Evolutionary conservation across 1,140 invertebrate genomes (phyloP).

Genomic region (Bombus superbus): DNA sequence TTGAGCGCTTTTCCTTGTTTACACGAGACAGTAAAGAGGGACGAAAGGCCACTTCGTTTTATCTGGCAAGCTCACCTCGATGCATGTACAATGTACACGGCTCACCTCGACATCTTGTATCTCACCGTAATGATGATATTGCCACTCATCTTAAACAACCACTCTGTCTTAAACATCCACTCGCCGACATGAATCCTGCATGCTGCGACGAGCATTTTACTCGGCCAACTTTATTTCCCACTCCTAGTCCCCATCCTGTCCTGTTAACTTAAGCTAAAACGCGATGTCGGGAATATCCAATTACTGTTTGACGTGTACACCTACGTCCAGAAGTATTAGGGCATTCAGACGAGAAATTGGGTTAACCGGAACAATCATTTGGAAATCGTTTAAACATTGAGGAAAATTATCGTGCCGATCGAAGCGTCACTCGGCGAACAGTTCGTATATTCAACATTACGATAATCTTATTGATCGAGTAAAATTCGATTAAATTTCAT

Average conservation of each 20-base stretch:
- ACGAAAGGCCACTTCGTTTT: not conserved
- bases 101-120: not conserved
- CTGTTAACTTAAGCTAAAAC: not conserved
- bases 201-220: not conserved
- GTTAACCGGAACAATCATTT: not conserved
- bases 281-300: not conserved
- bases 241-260: not conserved
- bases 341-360: not conserved
- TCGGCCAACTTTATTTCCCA: not conserved
- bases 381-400: not conserved
- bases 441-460: not conserved
- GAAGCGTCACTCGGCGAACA: no score
- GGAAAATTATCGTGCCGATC: no score
- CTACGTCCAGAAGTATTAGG: not conserved
- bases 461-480: no score
- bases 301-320: not conserved
- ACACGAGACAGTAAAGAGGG: not conserved
- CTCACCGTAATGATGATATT: not conserved
- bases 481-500: no score
- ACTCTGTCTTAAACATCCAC: no score
- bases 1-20: not conserved
- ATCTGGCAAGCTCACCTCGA: not conserved
- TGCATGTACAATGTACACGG: not conserved
- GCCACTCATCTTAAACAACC: not conserved
- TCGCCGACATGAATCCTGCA: not conserved